Conservation (phyloP, 2,888 invertebrate genomes). For the Napeogenes sylphis region DNA sequence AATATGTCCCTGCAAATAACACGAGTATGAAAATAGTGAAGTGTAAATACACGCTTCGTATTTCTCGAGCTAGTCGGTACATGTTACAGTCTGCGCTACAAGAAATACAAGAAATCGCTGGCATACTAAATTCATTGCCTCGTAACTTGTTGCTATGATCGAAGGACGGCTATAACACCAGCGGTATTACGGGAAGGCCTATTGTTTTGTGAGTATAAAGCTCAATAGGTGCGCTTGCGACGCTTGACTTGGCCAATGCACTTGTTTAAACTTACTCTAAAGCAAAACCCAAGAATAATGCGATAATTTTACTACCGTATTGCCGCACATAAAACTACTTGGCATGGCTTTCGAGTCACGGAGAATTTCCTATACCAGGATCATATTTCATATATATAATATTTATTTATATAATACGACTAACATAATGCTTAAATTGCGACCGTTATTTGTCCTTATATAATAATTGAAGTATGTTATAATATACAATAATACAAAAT, state of each 20-base stretch:
- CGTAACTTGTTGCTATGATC: slow-evolving; percentile 70
- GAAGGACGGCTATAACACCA: slow-evolving; percentile 59
- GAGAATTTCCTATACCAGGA: slow-evolving; percentile 30
- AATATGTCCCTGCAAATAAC: slow-evolving; percentile 36
- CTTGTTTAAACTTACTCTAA: slow-evolving; percentile 58
- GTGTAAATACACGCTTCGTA: slow-evolving; percentile 40
- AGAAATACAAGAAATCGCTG: slow-evolving; percentile 62
- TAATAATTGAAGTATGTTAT: too few relatives aligned
- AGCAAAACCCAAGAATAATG: slow-evolving; percentile 43
- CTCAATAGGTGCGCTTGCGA: slow-evolving; percentile 47
- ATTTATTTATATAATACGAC: neutral
- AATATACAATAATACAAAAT: slow-evolving; percentile 26
- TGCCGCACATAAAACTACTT: slow-evolving; percentile 20
- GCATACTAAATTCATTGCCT: slow-evolving; percentile 71
- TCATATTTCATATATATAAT: slow-evolving; percentile 11
- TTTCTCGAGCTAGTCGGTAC: slow-evolving; percentile 38
- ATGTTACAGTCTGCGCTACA: slow-evolving; percentile 37
- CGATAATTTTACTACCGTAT: slow-evolving; percentile 39
- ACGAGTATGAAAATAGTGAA: slow-evolving; percentile 40
- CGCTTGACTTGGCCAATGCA: slow-evolving; percentile 47
- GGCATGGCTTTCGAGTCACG: slow-evolving; percentile 36
- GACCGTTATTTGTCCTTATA: neutral
- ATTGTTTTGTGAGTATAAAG: slow-evolving; percentile 72
- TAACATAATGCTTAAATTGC: neutral
- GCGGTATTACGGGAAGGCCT: slow-evolving; percentile 54